phyloP scores from a whole-genome alignment of 2,888 invertebrate species.

The Latheticus oryzae region DNA sequence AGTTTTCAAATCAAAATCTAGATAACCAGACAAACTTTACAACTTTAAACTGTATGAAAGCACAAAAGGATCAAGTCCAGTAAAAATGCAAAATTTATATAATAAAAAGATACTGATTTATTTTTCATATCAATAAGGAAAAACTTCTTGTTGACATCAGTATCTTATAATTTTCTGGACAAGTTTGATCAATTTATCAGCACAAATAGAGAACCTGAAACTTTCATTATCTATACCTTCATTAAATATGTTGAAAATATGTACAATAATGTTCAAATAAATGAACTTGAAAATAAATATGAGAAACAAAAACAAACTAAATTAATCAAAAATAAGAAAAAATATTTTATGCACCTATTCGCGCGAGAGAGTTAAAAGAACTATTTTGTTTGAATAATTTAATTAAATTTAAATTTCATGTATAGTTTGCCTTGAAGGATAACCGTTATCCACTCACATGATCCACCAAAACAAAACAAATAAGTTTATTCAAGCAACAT shows the following conservation, averaged over 20 bases:
- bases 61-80: conserved; percentile 26
- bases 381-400: conserved; percentile 30
- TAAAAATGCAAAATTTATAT: conserved; percentile 30
- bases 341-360: conserved; percentile 12
- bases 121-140: conserved; percentile 19
- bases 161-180: conserved; percentile 5
- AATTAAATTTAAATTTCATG: conserved; percentile 29
- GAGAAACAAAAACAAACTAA: conserved; percentile 27
- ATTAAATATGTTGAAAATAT: conserved; percentile 33
- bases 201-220: conserved; percentile 20
- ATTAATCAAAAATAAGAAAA: conserved; percentile 26
- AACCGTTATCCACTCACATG: conserved; percentile 45
- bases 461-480: conserved; percentile 42
- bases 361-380: conserved; percentile 23
- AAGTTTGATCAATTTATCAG: conserved; percentile 5
- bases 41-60: conserved; percentile 15
- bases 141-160: conserved; percentile 11
- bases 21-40: conserved; percentile 21
- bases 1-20: conserved; percentile 22
- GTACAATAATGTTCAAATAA: conserved; percentile 25
- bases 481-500: conserved; percentile 81
- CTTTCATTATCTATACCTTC: conserved; percentile 19
- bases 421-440: conserved; percentile 29
- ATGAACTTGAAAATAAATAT: conserved; percentile 30
- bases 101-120: conserved; percentile 20